These are phyloP conservation scores for Carpatolechia fugitivella DNA, from an alignment of 2,888 invertebrate species.

Conservation along the genomic window DNA sequence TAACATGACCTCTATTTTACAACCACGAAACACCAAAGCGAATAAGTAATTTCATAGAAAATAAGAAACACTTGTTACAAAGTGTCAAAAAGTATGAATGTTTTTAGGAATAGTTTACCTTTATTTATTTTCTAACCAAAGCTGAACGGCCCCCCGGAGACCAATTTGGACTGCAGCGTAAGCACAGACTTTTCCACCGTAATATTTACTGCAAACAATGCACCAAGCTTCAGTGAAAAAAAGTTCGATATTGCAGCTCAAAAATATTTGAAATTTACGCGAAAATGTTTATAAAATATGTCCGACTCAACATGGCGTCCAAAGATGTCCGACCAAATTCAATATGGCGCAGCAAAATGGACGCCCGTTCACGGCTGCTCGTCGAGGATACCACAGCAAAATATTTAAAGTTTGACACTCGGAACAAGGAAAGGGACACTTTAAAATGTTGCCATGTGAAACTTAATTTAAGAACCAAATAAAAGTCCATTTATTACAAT, in stretches of 20 bases:
- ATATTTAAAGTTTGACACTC: too few relatives aligned
- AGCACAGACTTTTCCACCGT: slow-evolving; percentile 62
- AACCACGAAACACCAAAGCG: slow-evolving; percentile 34
- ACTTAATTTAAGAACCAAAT: not conserved
- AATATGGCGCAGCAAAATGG: slow-evolving; percentile 80
- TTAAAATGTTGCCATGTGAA: slow-evolving; percentile 45
- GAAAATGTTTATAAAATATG: slow-evolving; percentile 87
- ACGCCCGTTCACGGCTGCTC: slow-evolving; percentile 60
- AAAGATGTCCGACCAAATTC: slow-evolving; percentile 83
- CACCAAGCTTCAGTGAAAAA: slow-evolving; percentile 71
- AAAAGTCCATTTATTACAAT: too few relatives aligned
- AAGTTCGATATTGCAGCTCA: slow-evolving; percentile 70
- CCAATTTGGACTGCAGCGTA: slow-evolving; percentile 68
- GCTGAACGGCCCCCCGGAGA: slow-evolving; percentile 71
- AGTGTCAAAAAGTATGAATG: slow-evolving; percentile 73
- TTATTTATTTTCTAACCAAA: slow-evolving; percentile 77
- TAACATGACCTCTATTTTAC: slow-evolving; percentile 60
- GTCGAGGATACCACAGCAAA: slow-evolving; percentile 40
- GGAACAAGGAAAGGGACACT: too few relatives aligned
- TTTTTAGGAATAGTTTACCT: slow-evolving; percentile 75
- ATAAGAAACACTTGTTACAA: slow-evolving; percentile 72
- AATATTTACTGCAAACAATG: slow-evolving; percentile 59
- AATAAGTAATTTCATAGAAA: slow-evolving; percentile 66
- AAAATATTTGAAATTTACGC: slow-evolving; percentile 80
- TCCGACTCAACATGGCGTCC: slow-evolving; percentile 87